These are phyloP conservation scores for Ianthella basta DNA, from an alignment of 37 sponge, comb jelly and placozoan species.

Conservation along the genomic window DNA sequence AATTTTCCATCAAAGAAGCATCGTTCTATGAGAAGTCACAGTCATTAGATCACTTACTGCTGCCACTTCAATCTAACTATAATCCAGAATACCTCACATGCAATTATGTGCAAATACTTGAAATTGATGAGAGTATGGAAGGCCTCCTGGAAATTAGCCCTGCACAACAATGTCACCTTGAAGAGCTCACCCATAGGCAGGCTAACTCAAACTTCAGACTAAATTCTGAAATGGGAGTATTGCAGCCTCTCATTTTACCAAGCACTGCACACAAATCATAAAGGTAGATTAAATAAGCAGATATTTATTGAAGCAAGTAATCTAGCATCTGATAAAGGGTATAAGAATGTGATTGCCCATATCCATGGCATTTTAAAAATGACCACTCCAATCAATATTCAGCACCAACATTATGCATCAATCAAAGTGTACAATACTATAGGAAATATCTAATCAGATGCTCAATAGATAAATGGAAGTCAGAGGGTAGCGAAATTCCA, in stretches of 20 bases:
- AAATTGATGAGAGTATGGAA: slow-evolving; percentile 27
- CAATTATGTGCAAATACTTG: slow-evolving; percentile 39
- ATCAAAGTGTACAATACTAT: too few species aligned
- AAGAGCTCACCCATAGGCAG: slow-evolving; percentile 40
- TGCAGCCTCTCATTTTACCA: slow-evolving; percentile 35
- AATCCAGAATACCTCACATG: slow-evolving; percentile 22
- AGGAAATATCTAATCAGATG: too few species aligned
- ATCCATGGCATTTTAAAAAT: too few species aligned
- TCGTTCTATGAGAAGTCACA: slow-evolving; percentile 12
- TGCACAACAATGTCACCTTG: slow-evolving; percentile 34
- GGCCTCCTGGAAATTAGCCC: neutral
- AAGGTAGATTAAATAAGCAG: too few species aligned
- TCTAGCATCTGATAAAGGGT: too few species aligned
- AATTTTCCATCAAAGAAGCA: slow-evolving; percentile 12
- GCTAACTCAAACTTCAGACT: slow-evolving; percentile 37
- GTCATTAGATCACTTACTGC: slow-evolving; percentile 26
- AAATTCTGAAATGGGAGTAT: slow-evolving; percentile 41
- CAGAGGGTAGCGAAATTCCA: too few species aligned
- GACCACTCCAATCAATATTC: too few species aligned
- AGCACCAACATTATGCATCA: too few species aligned
- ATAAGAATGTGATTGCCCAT: too few species aligned
- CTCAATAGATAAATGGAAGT: too few species aligned
- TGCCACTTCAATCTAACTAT: slow-evolving; percentile 31
- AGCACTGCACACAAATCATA: slow-evolving; percentile 37
- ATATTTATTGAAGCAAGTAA: too few species aligned